Evolutionary conservation across 2,797 vertebrate genomes (phyloP).

Genomic region (Crenuchus spilurus): DNA sequence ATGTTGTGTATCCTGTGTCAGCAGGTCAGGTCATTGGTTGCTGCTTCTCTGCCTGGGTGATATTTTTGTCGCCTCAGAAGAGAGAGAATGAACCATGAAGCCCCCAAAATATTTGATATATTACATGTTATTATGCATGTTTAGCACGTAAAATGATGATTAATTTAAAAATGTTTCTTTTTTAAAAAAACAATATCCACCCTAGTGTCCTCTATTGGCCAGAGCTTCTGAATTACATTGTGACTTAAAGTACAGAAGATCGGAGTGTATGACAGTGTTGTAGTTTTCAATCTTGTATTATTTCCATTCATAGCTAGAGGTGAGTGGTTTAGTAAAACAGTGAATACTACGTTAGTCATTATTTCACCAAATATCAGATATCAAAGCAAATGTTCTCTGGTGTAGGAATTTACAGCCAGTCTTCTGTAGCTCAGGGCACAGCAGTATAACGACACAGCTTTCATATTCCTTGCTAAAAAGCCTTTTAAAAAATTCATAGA

Average conservation of each 20-base stretch:
- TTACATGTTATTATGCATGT: too few species aligned
- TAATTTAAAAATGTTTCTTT: too few species aligned
- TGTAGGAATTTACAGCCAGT: not conserved
- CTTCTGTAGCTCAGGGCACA: not conserved
- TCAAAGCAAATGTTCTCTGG: not conserved
- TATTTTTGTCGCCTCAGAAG: too few species aligned
- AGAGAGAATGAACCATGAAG: too few species aligned
- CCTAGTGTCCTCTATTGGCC: too few species aligned
- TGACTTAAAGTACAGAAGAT: not conserved
- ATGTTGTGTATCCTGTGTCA: too few species aligned
- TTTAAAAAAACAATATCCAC: too few species aligned
- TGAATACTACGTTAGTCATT: not conserved
- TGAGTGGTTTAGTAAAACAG: not conserved
- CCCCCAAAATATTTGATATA: too few species aligned
- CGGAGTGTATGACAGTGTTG: not conserved
- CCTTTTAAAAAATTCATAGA: slow-evolving; percentile 23
- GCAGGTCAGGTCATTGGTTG: too few species aligned
- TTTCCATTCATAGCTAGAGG: not conserved
- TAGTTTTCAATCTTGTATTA: not conserved
- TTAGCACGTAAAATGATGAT: too few species aligned
- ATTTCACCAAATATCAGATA: not conserved
- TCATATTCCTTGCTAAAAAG: slow-evolving; percentile 11
- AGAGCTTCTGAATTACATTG: too few species aligned
- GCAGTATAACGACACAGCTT: not conserved
- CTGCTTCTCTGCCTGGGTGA: too few species aligned